Percentiles rank a stretch among this genome's conserved stretches.
These are phyloP conservation scores for Lucilia cuprina DNA, from an alignment of 1,140 invertebrate species.

Conservation along the genomic window DNA sequence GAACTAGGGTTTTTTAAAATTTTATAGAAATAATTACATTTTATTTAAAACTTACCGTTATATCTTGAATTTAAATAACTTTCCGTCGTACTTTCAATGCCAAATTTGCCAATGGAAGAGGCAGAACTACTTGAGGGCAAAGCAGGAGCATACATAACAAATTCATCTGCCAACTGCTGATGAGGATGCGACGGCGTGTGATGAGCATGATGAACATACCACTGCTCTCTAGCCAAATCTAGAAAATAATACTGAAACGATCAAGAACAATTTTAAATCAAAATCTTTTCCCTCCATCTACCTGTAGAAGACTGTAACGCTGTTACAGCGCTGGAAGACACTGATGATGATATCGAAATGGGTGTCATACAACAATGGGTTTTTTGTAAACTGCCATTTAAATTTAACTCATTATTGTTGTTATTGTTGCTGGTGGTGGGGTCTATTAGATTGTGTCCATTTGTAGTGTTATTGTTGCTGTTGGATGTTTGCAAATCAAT, in stretches of 20 bases:
- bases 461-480: conserved; percentile 7
- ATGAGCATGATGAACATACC: conserved; percentile 56
- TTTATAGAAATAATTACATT: too few relatives aligned
- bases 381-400: background rate
- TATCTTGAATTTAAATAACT: conserved; percentile 62
- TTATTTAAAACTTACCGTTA: conserved; percentile 61
- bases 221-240: conserved; percentile 58
- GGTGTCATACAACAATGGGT: conserved; percentile 14
- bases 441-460: background rate
- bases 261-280: background rate
- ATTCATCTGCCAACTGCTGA: conserved; percentile 52
- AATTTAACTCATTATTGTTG: background rate
- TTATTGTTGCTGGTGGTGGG: background rate
- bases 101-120: conserved; percentile 55
- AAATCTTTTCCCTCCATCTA: background rate
- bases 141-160: conserved; percentile 56
- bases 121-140: conserved; percentile 55
- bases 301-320: background rate
- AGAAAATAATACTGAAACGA: background rate
- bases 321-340: conserved; percentile 20
- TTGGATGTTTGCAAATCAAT: conserved; percentile 1
- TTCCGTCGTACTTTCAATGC: conserved; percentile 58
- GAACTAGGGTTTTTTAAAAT: too few relatives aligned
- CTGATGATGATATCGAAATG: conserved; percentile 21
- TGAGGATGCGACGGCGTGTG: conserved; percentile 40